Base-by-base conservation (phyloP, 1,140 invertebrate genomes). In the Neoseiulus cucumeris region DNA sequence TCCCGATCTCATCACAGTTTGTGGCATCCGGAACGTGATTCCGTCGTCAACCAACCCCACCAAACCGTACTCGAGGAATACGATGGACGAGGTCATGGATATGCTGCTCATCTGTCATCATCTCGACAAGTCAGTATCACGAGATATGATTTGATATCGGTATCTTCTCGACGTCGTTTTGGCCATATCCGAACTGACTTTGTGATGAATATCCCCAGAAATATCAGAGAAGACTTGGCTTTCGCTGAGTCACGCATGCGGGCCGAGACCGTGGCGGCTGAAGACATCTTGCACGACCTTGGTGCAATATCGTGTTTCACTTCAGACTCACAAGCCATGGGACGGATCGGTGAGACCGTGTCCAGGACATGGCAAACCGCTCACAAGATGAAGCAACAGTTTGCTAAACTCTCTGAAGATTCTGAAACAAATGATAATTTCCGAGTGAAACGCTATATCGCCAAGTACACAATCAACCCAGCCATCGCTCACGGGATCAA, bases 381-480 rank as follows among this genome's bases (percentile, higher is more conserved):
- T 14, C 74, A 76, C 67, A 74, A 75, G 51, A 76, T 77, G 76
- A 76, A 75, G 67, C 66, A 70, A 39, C 70, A 73, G 30, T 69
- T 72, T 41, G 74, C 73, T 25, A 55, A 55, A 28, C 69, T 76
- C 2, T 25, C 65, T 1, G 72, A 72, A 44, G 75, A 76, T 45
- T 70, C 59, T 64, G 72, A 70, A 1, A 67, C 71, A 9, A 76
- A 73, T 65, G 76, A 77, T 68, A 77, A 77, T 66, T 20, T 73
- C n/a, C 70, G 76, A 64, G 75, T 73, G 0, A 71, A 69, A 39
- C 67, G 75, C 22, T 77, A 75, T 65, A 59, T 76, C 7, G 75
- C 75, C 28, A 77, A 76, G 67, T 77, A 77, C 67, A 77, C 76
- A 2, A 72, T 77, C 42, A 76, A 77, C 70, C 74, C 76, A 7